Base-by-base conservation (phyloP, 2,797 vertebrate genomes). In the Silurus lanzhouensis region DNA sequence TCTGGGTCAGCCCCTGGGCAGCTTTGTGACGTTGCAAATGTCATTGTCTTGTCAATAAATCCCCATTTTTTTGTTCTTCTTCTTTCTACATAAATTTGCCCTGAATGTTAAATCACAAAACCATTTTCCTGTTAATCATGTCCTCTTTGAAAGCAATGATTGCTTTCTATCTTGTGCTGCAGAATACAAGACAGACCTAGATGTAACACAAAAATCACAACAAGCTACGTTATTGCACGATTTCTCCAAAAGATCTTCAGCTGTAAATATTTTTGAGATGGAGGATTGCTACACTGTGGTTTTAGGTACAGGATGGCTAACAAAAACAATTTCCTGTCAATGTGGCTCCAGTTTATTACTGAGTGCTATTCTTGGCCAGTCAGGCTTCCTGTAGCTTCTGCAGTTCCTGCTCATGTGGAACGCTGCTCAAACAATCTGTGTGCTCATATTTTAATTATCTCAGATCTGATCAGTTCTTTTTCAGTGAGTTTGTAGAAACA, bases 341-440 rank as follows among this genome's bases (percentile, higher is more conserved):
- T 87, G 85, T 91, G 91, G 87, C 88, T 93, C 87, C 84, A 76
- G 66, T 88, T 89, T 83, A 84, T 89, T 91, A 90, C 89, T 91
- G 90, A 88, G 80, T 81, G 87, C 91, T 95, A 93, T 93, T 94
- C 91, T 92, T 91, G 92, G 88, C 85, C 84, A 63, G 81, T 75
- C 64, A 44, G 85, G 85, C 91, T 91, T 88, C 92, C 89, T 93
- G 90, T 71, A 82, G 81, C 88, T 93, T 93, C 91, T 93, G 90
- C 27, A 83, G 89, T 91, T 92, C 91, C 91, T 88, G 85, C 79
- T 87, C 85, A 90, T 75, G 67, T 84, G 72, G 81, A 83, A 67
- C 31, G 68, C 46, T n/a, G 82, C 67, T 74, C 86, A 27, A 74
- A 76, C 71, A 82, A 61, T 76, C 60, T 88, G 61, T 85, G 48